A percentile compares a stretch with the other conserved stretches of the same genome.
These are phyloP conservation scores for Schizothorax lantsangensis DNA, from an alignment of 2,797 vertebrate species.

Conservation along the genomic window DNA sequence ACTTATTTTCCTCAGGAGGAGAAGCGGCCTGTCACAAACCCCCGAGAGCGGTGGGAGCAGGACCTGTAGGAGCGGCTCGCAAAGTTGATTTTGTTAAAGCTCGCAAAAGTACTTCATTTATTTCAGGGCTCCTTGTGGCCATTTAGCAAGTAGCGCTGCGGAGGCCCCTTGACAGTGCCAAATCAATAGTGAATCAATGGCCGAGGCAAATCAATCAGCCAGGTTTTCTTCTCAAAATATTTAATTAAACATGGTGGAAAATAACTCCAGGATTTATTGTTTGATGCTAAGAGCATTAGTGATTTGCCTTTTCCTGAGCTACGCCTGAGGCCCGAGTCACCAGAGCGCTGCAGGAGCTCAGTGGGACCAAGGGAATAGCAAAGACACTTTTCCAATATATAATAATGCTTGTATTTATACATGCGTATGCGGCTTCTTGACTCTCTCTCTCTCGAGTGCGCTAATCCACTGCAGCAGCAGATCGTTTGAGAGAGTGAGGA, in stretches of 20 bases:
- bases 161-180: slow-evolving; percentile 80
- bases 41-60: slow-evolving; percentile 14
- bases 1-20: slow-evolving; percentile 18
- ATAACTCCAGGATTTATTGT: slow-evolving; percentile 91
- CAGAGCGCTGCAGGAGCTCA: slow-evolving; percentile 85
- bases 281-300: slow-evolving; percentile 93
- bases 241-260: slow-evolving; percentile 93
- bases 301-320: slow-evolving; percentile 89
- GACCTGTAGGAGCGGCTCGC: slow-evolving; percentile 43
- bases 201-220: slow-evolving; percentile 87
- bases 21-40: neutral
- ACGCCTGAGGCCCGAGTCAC: slow-evolving; percentile 81
- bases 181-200: slow-evolving; percentile 89
- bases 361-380: slow-evolving; percentile 87
- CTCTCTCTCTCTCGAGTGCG: slow-evolving; percentile 60
- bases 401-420: slow-evolving; percentile 92
- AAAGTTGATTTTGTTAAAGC: slow-evolving; percentile 66
- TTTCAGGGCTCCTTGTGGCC: slow-evolving; percentile 78
- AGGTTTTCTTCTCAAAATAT: slow-evolving; percentile 93
- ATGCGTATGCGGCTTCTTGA: slow-evolving; percentile 88
- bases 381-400: slow-evolving; percentile 93
- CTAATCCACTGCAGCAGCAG: slow-evolving; percentile 86
- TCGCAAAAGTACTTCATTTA: slow-evolving; percentile 76
- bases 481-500: slow-evolving; percentile 84
- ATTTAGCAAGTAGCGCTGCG: slow-evolving; percentile 86